Evolutionary conservation across 2,888 invertebrate species (phyloP).

Genomic region (Hyposoter didymator): DNA sequence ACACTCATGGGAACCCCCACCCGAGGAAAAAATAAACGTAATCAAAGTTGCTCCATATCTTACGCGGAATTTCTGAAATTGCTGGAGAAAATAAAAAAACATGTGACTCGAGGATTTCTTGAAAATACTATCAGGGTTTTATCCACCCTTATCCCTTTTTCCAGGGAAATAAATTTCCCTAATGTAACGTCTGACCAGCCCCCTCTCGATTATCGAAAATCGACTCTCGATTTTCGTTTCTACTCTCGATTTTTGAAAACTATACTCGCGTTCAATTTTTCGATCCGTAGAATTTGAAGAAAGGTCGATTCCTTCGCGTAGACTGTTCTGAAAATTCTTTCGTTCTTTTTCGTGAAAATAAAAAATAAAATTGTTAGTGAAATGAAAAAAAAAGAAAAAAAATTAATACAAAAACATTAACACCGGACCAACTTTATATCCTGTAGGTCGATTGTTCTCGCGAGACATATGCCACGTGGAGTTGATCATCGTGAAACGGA

Average conservation of each 20-base stretch:
- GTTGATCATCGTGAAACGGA: conserved; percentile 53
- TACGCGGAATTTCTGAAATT: background rate
- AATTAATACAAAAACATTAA: background rate
- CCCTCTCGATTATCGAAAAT: conserved; percentile 25
- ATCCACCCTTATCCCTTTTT: conserved; percentile 36
- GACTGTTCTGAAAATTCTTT: conserved; percentile 15
- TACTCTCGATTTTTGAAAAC: conserved; percentile 30
- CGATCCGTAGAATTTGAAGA: conserved; percentile 14
- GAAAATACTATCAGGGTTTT: conserved; percentile 12
- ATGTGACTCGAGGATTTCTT: conserved; percentile 3
- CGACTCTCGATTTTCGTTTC: conserved; percentile 34
- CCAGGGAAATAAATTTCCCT: conserved; percentile 2
- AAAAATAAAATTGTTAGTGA: background rate
- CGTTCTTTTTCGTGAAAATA: conserved; percentile 26
- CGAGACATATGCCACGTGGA: conserved; percentile 57
- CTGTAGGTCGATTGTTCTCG: conserved; percentile 62
- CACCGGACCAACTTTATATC: conserved; percentile 62
- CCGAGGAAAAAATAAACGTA: background rate
- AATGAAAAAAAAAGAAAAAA: conserved; percentile 4
- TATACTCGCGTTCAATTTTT: conserved; percentile 30
- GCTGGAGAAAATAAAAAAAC: conserved; percentile 3
- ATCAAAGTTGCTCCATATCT: background rate
- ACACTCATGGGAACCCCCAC: conserved; percentile 20
- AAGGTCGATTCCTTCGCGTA: conserved; percentile 6
- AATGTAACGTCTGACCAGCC: conserved; percentile 53